A percentile compares a stretch with the other conserved stretches of the same genome.
Conservation (phyloP, 1,140 invertebrate genomes). For the Ganaspis sp. region DNA sequence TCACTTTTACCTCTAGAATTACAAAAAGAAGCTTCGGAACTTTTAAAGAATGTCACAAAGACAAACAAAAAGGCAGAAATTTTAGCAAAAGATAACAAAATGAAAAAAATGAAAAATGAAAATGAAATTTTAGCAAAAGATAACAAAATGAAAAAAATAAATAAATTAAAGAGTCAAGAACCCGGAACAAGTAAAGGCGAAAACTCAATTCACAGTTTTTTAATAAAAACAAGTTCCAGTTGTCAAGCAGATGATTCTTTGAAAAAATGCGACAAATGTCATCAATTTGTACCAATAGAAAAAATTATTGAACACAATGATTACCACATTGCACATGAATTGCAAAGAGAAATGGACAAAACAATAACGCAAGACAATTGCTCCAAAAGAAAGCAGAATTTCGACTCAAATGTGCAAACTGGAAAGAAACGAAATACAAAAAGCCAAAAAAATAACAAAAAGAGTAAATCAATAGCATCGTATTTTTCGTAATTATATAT, state of each 20-base stretch:
- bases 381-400: constrained; percentile 45
- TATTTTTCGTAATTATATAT: constrained; percentile 13
- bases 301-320: constrained; percentile 82
- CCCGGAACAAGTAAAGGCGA: constrained; percentile 27
- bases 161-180: constrained; percentile 38
- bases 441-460: not conserved
- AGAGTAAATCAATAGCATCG: constrained; percentile 11
- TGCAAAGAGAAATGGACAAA: constrained; percentile 78
- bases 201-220: constrained; percentile 63
- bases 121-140: constrained; percentile 49
- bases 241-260: constrained; percentile 47
- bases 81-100: constrained; percentile 45
- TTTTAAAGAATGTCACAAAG: constrained; percentile 58
- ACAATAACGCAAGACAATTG: constrained; percentile 15
- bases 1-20: constrained; percentile 68
- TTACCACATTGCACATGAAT: constrained; percentile 83
- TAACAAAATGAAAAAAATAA: constrained; percentile 40
- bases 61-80: constrained; percentile 40
- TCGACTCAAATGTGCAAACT: not conserved
- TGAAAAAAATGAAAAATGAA: no score
- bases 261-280: constrained; percentile 80
- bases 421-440: not conserved
- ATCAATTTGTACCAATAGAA: constrained; percentile 77
- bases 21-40: constrained; percentile 65
- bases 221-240: constrained; percentile 58